Conservation (phyloP, 2,797 vertebrate genomes). For the Danio choprae region DNA sequence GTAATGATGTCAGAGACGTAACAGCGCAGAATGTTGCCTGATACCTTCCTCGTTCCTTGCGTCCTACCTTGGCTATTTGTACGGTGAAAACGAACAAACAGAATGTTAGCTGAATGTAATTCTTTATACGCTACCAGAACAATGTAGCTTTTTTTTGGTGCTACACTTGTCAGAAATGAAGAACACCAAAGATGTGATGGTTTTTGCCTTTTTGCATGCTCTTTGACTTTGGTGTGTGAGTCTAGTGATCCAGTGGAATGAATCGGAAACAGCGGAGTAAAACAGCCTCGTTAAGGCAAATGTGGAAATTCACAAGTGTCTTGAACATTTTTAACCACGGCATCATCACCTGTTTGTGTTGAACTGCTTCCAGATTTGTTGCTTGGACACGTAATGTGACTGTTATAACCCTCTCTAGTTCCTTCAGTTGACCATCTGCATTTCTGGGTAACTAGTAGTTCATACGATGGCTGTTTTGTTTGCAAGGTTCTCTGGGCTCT, state of each 20-base stretch:
- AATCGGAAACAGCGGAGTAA: constrained; percentile 15
- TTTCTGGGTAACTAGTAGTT: constrained; percentile 16
- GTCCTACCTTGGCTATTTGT: constrained; percentile 37
- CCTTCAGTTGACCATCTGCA: constrained; percentile 13
- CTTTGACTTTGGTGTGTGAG: constrained; percentile 40
- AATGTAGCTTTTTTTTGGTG: constrained; percentile 51
- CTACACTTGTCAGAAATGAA: constrained; percentile 52
- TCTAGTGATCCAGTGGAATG: constrained; percentile 23
- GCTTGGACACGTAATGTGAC: constrained; percentile 28
- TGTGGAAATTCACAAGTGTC: constrained; percentile 57
- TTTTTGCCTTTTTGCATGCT: constrained; percentile 38
- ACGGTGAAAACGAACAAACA: constrained; percentile 38
- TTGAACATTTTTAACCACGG: constrained; percentile 27
- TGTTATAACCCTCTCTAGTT: constrained; percentile 42
- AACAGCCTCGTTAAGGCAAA: constrained; percentile 31
- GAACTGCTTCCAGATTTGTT: constrained; percentile 6
- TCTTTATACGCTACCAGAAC: constrained; percentile 44
- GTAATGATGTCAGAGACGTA: constrained; percentile 13
- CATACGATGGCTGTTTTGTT: constrained; percentile 45
- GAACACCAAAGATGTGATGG: constrained; percentile 59
- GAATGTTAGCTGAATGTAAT: constrained; percentile 65
- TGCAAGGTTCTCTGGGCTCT: constrained; percentile 54
- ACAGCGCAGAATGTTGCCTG: constrained; percentile 7
- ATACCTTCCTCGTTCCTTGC: not conserved
- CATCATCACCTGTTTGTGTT: constrained; percentile 14